Evolutionary conservation across 30 jellyfish, hydroid and myxozoan genomes (phyloP), one percentile per base, ranked within the genome.

Genomic region (Hydractinia echinata): DNA sequence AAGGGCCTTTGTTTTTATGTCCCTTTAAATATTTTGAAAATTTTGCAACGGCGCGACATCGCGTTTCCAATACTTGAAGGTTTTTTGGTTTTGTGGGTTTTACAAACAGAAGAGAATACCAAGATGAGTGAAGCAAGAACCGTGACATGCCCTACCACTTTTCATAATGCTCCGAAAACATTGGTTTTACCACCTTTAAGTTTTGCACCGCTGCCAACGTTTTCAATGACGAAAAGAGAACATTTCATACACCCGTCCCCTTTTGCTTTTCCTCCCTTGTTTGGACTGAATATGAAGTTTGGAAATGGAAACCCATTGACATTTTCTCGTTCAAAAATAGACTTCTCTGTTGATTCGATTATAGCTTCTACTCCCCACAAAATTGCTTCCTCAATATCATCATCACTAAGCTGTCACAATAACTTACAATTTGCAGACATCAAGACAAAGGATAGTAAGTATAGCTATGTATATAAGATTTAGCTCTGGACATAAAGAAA

Each of bases 1-100:
- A 74, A 74, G 61, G 83, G 39, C 44, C 68, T 55, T 49, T 44
- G 44, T 72, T 52, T 74, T 74, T 74, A 30, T 49, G 66, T 74
- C 83, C 67, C 51, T 74, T 74, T 74, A 74, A 74, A 74, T 44
- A 49, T 52, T 8, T 13, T 64, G 19, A 30, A 30, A 30, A 30
- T 30, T 30, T 30, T 30, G 44, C 44, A 30, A 30, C 44, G 44
- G 44, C 44, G 44, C 44, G 44, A 30, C 44, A 30, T 30, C 44
- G 44, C 44, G 44, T 30, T 30, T 30, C 2, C 44, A 30, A 30
- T 30, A 30, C 44, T 0, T 30, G 44, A 30, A 30, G 44, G 44
- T 30, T 30, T 30, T 30, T 30, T 30, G 44, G 44, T 2, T 30
- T 30, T 30, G 44, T 30, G 44, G 44, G 44, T 30, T 30, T 30